Percentiles rank a stretch among this genome's conserved stretches.
phyloP scores from a whole-genome alignment of 2,797 vertebrate genomes.

The Xerus rutilus region DNA sequence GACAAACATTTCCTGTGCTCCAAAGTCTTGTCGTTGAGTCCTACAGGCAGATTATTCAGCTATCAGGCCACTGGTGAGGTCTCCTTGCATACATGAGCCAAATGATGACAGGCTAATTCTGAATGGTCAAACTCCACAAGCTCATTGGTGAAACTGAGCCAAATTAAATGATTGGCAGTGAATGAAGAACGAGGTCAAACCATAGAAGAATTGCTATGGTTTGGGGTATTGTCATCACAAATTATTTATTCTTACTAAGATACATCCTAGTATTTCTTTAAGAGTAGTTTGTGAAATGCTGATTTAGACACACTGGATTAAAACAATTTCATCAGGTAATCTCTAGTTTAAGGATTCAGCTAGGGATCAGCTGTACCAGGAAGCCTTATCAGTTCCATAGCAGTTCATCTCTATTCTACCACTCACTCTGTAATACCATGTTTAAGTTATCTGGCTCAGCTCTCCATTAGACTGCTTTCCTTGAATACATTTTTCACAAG shows the following conservation, averaged over 20 bases:
- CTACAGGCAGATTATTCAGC: neutral
- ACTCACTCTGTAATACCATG: neutral
- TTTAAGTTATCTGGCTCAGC: neutral
- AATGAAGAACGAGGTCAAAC: neutral
- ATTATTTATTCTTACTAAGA: neutral
- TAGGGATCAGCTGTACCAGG: neutral
- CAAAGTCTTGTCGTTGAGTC: neutral
- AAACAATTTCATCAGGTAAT: neutral
- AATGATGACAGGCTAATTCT: slow-evolving; percentile 13
- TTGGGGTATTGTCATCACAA: neutral
- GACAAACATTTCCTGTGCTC: neutral
- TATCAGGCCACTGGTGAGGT: neutral
- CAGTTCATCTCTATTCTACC: neutral
- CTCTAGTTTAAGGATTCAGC: neutral
- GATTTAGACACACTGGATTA: neutral
- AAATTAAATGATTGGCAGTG: neutral
- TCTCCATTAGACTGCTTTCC: neutral
- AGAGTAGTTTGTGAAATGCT: neutral
- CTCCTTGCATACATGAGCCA: neutral
- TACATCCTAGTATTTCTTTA: neutral
- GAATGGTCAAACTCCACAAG: neutral
- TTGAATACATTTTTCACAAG: neutral
- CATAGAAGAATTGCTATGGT: neutral
- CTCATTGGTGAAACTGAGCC: neutral
- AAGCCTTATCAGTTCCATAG: neutral